phyloP scores from a whole-genome alignment of 2,888 invertebrate species.

The Macaria notata region DNA sequence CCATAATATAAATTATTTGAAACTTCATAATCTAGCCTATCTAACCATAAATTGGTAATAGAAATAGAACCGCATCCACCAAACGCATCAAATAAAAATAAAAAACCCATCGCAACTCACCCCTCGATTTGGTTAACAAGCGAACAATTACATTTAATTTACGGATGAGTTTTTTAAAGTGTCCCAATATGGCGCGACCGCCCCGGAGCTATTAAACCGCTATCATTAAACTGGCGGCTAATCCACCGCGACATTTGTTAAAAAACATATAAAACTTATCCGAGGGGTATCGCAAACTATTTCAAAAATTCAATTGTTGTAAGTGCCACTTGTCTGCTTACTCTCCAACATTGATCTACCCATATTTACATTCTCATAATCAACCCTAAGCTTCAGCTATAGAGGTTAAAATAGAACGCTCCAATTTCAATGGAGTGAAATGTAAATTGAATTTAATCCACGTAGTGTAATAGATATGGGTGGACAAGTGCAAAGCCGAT shows the following conservation, averaged over 20 bases:
- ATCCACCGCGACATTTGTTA: slow-evolving; percentile 79
- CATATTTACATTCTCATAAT: slow-evolving; percentile 16
- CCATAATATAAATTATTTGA: too few relatives aligned
- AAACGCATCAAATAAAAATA: slow-evolving; percentile 30
- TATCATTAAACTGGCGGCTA: slow-evolving; percentile 49
- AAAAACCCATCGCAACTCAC: slow-evolving; percentile 35
- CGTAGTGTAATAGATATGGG: slow-evolving; percentile 37
- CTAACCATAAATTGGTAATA: not conserved
- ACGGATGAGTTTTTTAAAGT: slow-evolving; percentile 77
- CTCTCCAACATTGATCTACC: slow-evolving; percentile 33
- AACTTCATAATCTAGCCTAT: too few relatives aligned
- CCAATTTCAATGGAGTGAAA: slow-evolving; percentile 13
- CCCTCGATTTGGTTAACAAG: slow-evolving; percentile 68
- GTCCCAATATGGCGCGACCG: slow-evolving; percentile 63
- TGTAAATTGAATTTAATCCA: slow-evolving; percentile 36
- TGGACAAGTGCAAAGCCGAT: slow-evolving; percentile 41
- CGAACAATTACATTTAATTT: slow-evolving; percentile 83
- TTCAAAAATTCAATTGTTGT: slow-evolving; percentile 71
- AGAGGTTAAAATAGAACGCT: slow-evolving; percentile 19
- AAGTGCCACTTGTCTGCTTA: slow-evolving; percentile 65
- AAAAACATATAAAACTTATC: slow-evolving; percentile 58
- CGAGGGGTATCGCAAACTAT: slow-evolving; percentile 68
- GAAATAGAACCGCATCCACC: slow-evolving; percentile 10
- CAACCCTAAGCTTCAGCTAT: slow-evolving; percentile 17
- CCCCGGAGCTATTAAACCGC: slow-evolving; percentile 53